Conservation (phyloP, 2,888 invertebrate species). For the Gymnoscelis rufifasciata region DNA sequence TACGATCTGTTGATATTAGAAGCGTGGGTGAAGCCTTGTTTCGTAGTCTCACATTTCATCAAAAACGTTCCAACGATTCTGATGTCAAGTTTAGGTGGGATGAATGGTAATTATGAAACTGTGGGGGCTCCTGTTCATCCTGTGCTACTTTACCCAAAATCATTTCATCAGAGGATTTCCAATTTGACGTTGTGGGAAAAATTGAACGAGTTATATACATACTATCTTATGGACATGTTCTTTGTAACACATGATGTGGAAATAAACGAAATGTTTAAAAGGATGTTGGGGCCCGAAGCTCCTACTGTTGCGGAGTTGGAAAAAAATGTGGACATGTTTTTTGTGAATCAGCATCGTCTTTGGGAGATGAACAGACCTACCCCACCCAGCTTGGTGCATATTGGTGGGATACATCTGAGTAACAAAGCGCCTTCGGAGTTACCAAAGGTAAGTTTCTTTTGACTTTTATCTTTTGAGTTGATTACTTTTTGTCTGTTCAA, state of each 20-base stretch:
- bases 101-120: background rate
- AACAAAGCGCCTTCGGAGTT: background rate
- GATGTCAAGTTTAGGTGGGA: background rate
- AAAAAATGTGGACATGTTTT: constrained; percentile 25
- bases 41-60: background rate
- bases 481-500: no score
- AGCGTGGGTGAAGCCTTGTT: background rate
- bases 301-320: constrained; percentile 13
- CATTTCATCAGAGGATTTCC: constrained; percentile 5
- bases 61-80: background rate
- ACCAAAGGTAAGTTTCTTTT: constrained; percentile 10
- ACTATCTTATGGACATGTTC: constrained; percentile 5
- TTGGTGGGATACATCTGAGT: constrained; percentile 37
- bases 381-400: constrained; percentile 35
- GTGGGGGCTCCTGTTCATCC: background rate
- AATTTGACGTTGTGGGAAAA: constrained; percentile 16
- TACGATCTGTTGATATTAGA: constrained; percentile 2
- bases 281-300: constrained; percentile 16
- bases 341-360: constrained; percentile 33
- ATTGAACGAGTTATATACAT: constrained; percentile 11
- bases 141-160: background rate
- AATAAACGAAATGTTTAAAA: constrained; percentile 7
- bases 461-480: no score
- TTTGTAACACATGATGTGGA: background rate
- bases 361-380: constrained; percentile 40